These are phyloP conservation scores for Rhizoglyphus robini DNA, from an alignment of 1,140 invertebrate species.

Conservation along the genomic window DNA sequence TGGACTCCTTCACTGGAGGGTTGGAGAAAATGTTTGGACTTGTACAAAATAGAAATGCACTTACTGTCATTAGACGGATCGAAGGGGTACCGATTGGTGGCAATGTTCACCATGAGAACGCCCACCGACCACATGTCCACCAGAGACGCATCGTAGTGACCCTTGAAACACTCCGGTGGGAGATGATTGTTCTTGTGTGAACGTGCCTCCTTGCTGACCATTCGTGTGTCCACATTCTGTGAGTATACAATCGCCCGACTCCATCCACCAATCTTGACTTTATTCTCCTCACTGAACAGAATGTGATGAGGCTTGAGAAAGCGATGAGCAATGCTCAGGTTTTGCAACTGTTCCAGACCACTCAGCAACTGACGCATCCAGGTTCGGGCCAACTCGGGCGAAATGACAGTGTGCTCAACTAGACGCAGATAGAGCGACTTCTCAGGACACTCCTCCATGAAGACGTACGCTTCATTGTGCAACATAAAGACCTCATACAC, in stretches of 20 bases:
- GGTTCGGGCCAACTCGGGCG: background rate
- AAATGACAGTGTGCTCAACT: background rate
- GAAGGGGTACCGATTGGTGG: background rate
- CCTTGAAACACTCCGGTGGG: background rate
- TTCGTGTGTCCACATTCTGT: background rate
- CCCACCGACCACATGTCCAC: constrained; percentile 13
- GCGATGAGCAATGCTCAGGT: background rate
- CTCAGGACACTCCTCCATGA: background rate
- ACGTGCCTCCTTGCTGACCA: background rate
- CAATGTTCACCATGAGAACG: background rate
- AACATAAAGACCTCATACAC: no score
- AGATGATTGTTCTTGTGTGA: background rate
- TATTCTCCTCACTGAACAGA: background rate
- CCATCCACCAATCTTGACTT: background rate
- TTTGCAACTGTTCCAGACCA: background rate
- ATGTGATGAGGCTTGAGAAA: background rate
- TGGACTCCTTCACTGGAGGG: background rate
- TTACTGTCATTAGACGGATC: no score
- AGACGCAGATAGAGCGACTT: background rate
- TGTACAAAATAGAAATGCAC: no score
- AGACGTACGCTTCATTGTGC: background rate
- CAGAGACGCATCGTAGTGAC: background rate
- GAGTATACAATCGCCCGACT: background rate
- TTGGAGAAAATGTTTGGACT: no score
- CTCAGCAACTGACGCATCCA: background rate